These are phyloP conservation scores for Chlorops oryzae DNA, from an alignment of 1,140 invertebrate species.

Conservation along the genomic window DNA sequence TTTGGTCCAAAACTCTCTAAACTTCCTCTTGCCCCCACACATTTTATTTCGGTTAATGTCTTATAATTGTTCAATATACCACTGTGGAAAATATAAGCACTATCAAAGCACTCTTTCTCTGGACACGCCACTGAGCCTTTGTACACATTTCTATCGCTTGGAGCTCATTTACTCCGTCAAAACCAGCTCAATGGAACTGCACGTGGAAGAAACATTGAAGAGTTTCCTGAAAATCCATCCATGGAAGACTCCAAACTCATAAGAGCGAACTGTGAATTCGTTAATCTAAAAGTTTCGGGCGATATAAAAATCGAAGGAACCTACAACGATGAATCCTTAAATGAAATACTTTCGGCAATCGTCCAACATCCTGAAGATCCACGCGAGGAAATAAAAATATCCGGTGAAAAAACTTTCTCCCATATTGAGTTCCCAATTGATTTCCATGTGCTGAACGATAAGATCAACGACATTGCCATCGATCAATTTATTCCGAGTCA, in stretches of 20 bases:
- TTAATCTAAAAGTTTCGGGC: constrained; percentile 47
- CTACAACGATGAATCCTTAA: constrained; percentile 36
- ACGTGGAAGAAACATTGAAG: constrained; percentile 42
- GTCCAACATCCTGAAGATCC: constrained; percentile 33
- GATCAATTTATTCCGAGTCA: constrained; percentile 47
- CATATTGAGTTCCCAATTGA: constrained; percentile 36
- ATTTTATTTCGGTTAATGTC: neutral
- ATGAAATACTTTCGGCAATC: constrained; percentile 39
- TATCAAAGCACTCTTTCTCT: too few relatives aligned
- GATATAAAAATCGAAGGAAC: constrained; percentile 37
- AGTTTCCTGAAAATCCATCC: constrained; percentile 48
- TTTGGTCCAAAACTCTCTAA: too few relatives aligned
- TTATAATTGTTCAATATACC: too few relatives aligned
- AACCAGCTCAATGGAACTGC: constrained; percentile 50
- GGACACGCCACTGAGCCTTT: too few relatives aligned
- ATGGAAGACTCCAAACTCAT: constrained; percentile 42
- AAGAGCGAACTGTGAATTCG: constrained; percentile 47
- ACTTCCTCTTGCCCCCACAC: neutral
- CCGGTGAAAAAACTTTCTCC: constrained; percentile 44
- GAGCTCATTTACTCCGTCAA: too few relatives aligned
- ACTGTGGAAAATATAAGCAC: too few relatives aligned
- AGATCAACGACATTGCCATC: constrained; percentile 45
- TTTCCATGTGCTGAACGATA: constrained; percentile 23
- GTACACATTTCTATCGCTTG: too few relatives aligned
- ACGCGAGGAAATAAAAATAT: constrained; percentile 33